These are phyloP conservation scores for Himalopsyche anomala DNA, from an alignment of 2,888 invertebrate species.

Conservation along the genomic window DNA sequence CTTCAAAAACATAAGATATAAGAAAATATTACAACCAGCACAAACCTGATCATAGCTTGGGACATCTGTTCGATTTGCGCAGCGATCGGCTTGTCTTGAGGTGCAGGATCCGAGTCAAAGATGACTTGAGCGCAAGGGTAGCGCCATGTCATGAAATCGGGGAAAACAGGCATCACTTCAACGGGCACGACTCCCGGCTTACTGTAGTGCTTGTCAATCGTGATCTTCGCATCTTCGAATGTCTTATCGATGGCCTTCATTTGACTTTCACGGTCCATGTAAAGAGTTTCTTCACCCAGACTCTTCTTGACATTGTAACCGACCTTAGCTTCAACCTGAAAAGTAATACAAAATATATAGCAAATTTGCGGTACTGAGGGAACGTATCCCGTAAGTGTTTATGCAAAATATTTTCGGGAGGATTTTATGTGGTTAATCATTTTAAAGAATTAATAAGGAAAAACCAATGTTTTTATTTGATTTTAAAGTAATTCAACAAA, in stretches of 20 bases:
- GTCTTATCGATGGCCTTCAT: slow-evolving; percentile 98
- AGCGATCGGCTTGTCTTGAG: slow-evolving; percentile 89
- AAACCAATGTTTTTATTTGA: too few species aligned
- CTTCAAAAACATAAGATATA: too few species aligned
- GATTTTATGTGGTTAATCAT: too few species aligned
- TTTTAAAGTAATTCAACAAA: too few species aligned
- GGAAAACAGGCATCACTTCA: slow-evolving; percentile 91
- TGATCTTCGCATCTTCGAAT: slow-evolving; percentile 91
- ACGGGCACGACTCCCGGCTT: slow-evolving; percentile 96
- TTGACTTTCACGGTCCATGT: slow-evolving; percentile 97
- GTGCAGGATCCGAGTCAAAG: slow-evolving; percentile 98
- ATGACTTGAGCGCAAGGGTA: slow-evolving; percentile 98
- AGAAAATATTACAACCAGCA: too few species aligned
- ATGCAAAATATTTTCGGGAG: too few species aligned
- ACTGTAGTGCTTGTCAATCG: slow-evolving; percentile 95
- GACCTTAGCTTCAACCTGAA: slow-evolving; percentile 95
- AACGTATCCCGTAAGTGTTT: background rate
- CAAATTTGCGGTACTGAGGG: background rate
- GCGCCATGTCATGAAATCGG: slow-evolving; percentile 98
- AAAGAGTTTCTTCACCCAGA: slow-evolving; percentile 92
- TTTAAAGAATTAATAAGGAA: too few species aligned
- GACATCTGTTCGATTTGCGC: slow-evolving; percentile 98
- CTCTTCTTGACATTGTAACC: slow-evolving; percentile 98
- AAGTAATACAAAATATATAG: slow-evolving; percentile 37
- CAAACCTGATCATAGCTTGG: slow-evolving; percentile 97